Percentiles rank a stretch among this genome's conserved stretches.
phyloP scores from a whole-genome alignment of 1,140 invertebrate genomes.

The Atta cephalotes region DNA sequence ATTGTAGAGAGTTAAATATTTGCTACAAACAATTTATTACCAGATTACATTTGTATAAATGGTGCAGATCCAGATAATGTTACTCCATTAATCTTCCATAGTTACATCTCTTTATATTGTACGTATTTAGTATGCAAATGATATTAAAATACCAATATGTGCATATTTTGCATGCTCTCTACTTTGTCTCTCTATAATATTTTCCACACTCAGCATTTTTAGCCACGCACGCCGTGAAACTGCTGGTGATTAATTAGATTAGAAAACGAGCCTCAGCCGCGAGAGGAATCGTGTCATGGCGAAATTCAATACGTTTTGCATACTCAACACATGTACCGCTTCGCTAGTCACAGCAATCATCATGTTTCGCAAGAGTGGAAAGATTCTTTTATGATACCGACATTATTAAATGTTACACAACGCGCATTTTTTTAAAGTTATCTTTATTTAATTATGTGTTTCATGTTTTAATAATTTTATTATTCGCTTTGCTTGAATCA shows the following conservation, averaged over 20 bases:
- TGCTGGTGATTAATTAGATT: slow-evolving; percentile 61
- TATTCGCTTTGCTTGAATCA: slow-evolving; percentile 36
- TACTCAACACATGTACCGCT: slow-evolving; percentile 6
- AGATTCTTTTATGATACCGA: slow-evolving; percentile 1
- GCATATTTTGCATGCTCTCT: background rate
- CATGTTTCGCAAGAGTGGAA: slow-evolving; percentile 13
- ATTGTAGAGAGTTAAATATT: slow-evolving; percentile 1
- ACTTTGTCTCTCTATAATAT: background rate
- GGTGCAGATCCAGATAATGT: background rate
- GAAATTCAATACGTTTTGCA: slow-evolving; percentile 48
- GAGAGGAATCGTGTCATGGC: slow-evolving; percentile 61
- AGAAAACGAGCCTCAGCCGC: slow-evolving; percentile 61
- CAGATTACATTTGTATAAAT: background rate
- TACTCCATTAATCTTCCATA: background rate
- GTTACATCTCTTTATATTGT: background rate
- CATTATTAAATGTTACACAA: too few species aligned
- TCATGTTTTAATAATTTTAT: slow-evolving; percentile 21
- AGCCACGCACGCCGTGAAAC: background rate
- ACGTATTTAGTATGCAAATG: background rate
- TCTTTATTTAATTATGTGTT: background rate
- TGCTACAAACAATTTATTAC: background rate
- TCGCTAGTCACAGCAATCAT: background rate
- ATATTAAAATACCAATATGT: background rate
- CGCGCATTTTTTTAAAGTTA: background rate
- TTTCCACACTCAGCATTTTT: slow-evolving; percentile 10